Percentiles rank a stretch among this genome's conserved stretches.
These are phyloP conservation scores for Physeter macrocephalus DNA, from an alignment of 2,113 vertebrate species.

Conservation along the genomic window DNA sequence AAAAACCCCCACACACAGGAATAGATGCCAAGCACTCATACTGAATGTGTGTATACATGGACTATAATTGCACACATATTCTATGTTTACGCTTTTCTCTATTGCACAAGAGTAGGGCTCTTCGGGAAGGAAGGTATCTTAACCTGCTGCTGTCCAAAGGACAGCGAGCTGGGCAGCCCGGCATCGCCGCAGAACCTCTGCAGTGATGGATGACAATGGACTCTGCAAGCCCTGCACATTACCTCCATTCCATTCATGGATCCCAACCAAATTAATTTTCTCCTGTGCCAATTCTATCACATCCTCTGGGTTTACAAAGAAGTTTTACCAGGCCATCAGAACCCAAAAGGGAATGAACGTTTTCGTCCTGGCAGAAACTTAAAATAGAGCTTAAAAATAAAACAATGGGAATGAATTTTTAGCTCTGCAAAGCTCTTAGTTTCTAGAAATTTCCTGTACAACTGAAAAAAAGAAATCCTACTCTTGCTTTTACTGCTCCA, in stretches of 20 bases:
- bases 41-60: neutral
- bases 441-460: constrained; percentile 58
- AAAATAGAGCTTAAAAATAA: constrained; percentile 69
- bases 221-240: constrained; percentile 32
- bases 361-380: constrained; percentile 59
- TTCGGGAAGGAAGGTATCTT: neutral
- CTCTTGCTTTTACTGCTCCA: constrained; percentile 1
- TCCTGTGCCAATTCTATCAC: constrained; percentile 69
- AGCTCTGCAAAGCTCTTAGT: constrained; percentile 60
- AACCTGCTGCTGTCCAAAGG: neutral
- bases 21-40: neutral
- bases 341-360: constrained; percentile 36
- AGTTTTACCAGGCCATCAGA: constrained; percentile 59
- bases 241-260: constrained; percentile 34
- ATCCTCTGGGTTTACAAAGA: constrained; percentile 60
- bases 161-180: neutral
- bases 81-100: neutral
- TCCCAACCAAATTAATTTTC: constrained; percentile 69
- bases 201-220: constrained; percentile 33
- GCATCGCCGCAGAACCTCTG: neutral
- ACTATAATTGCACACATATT: neutral
- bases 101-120: accelerated
- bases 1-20: neutral
- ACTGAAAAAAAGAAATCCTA: constrained; percentile 5
- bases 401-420: constrained; percentile 63